Conservation (phyloP, 2,888 invertebrate genomes). For the Vesta saturnalis region DNA sequence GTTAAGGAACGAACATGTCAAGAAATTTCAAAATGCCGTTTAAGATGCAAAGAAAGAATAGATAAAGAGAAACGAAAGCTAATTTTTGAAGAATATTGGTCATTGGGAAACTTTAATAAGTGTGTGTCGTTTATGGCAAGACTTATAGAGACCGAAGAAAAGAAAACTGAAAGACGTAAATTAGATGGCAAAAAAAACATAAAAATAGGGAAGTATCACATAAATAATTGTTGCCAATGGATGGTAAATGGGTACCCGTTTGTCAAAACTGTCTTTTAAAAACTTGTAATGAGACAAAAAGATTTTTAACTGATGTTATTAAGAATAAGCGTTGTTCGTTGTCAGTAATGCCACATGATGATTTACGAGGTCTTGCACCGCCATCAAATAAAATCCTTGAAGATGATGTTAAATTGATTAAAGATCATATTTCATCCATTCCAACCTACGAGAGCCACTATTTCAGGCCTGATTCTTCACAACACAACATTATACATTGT, state of each 20-base stretch:
- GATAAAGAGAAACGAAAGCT: neutral
- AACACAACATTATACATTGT: constrained; percentile 7
- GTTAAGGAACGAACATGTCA: neutral
- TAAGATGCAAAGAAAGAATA: neutral
- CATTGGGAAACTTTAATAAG: neutral
- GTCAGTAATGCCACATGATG: neutral
- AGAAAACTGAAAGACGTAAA: neutral
- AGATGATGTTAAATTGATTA: constrained; percentile 8
- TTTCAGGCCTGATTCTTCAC: neutral
- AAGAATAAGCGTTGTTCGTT: neutral
- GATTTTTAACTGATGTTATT: constrained; percentile 1
- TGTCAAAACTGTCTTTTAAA: constrained; percentile 15
- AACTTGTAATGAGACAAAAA: constrained; percentile 12
- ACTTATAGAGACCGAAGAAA: neutral
- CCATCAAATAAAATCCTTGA: constrained; percentile 17
- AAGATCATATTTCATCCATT: constrained; percentile 3
- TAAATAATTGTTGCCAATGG: neutral
- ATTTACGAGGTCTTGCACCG: neutral
- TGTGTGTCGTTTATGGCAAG: neutral
- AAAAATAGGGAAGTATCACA: neutral
- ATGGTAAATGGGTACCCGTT: neutral
- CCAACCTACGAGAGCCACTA: constrained; percentile 22
- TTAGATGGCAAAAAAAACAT: neutral
- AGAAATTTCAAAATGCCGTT: neutral
- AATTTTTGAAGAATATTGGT: neutral